Conservation (phyloP, 92 coral and sea anemone genomes). For the Porites cylindrica region DNA sequence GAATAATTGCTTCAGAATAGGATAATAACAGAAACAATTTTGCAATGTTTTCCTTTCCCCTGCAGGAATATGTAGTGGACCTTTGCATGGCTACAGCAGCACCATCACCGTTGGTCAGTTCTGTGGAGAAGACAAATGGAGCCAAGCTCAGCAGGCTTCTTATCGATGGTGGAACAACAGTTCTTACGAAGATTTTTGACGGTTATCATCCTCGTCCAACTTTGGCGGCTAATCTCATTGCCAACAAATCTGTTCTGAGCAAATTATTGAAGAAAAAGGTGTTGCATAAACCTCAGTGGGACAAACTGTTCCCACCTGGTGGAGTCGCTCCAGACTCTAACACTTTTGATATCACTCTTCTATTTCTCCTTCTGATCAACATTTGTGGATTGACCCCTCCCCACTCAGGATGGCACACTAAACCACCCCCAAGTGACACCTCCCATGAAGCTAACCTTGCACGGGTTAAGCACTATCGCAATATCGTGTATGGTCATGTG, state of each 20-base stretch:
- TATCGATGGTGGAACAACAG: slow-evolving; percentile 55
- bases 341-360: slow-evolving; percentile 69
- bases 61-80: neutral
- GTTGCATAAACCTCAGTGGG: slow-evolving; percentile 64
- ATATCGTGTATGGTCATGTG: slow-evolving; percentile 59
- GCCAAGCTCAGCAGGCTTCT: slow-evolving; percentile 59
- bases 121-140: slow-evolving; percentile 64
- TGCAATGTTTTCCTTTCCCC: neutral
- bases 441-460: slow-evolving; percentile 70
- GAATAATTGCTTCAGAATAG: too few species aligned
- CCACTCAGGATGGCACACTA: slow-evolving; percentile 48
- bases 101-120: slow-evolving; percentile 30
- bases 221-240: slow-evolving; percentile 23
- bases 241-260: neutral
- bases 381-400: slow-evolving; percentile 71
- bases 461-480: slow-evolving; percentile 69
- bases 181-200: slow-evolving; percentile 38
- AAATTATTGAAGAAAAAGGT: slow-evolving; percentile 27
- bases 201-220: slow-evolving; percentile 40
- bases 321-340: slow-evolving; percentile 69
- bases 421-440: slow-evolving; percentile 57
- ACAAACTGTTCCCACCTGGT: slow-evolving; percentile 68
- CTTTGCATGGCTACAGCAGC: slow-evolving; percentile 32
- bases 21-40: neutral
- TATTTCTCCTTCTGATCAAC: slow-evolving; percentile 67